Evolutionary conservation across 2,888 invertebrate species (phyloP), one percentile per base, ranked within the genome.

Genomic region (Drosophila atripex): DNA sequence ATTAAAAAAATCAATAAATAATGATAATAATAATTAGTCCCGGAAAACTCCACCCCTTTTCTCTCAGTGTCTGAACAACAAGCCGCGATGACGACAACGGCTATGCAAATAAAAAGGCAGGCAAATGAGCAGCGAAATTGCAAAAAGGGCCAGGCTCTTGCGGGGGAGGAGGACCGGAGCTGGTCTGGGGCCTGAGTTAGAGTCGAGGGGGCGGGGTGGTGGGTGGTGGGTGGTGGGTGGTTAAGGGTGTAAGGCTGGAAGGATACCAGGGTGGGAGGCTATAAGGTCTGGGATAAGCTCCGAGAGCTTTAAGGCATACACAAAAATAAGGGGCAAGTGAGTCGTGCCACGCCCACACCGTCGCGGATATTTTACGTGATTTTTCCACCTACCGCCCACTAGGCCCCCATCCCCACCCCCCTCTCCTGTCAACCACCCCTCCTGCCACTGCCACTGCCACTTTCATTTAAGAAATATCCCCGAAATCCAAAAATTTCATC

Each of bases 31-130:
- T 23, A 23, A 23, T 5, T 23, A 23, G 18, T 2, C 18, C 18
- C 18, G 2, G 18, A 18, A 18, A 23, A 4, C 21, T 4, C 4
- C 3, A 23, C 3, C 21, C 21, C 5, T 3, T 23, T 41, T 41
- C 41, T 41, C 41, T 16, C 41, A 18, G 41, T n/a, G 53, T n/a
- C 7, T 38, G 12, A 11, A 12, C 16, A 41, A 32, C 16, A 38
- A 46, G 21, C 32, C 30, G 25, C 38, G 46, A 43, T 41, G 65
- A 49, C 47, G 61, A 71, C 38, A 66, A 66, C 61, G 73, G 59
- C 80, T 77, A 84, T 77, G 82, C 82, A 82, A 80, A 80, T 85
- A 85, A 85, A 77, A 77, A 78, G 52, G 47, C 69, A 64, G 71
- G 52, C 69, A 78, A 84, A 80, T 78, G 78, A 84, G 76, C 80